Conservation (phyloP, 2,797 vertebrate genomes). For the Acipenser transmontanus region DNA sequence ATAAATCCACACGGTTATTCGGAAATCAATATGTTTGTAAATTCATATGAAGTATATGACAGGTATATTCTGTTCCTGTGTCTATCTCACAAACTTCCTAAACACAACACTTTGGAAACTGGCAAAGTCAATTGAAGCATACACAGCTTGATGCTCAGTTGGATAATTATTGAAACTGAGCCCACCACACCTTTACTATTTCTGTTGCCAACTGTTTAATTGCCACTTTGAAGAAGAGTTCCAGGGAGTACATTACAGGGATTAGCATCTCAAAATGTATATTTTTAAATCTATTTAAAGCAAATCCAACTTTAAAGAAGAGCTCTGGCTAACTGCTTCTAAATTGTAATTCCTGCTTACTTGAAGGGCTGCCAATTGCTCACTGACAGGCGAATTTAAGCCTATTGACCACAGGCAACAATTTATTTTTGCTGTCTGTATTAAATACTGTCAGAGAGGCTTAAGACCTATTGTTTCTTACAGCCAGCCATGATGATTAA, state of each 20-base stretch:
- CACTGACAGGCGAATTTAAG: conserved; percentile 56
- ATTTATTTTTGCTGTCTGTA: conserved; percentile 58
- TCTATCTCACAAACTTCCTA: too few species aligned
- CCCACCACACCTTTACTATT: background rate
- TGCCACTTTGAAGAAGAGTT: background rate
- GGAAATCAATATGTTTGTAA: too few species aligned
- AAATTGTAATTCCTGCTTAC: conserved; percentile 1
- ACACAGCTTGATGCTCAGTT: too few species aligned
- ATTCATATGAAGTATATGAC: too few species aligned
- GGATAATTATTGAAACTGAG: too few species aligned
- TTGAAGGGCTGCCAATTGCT: conserved; percentile 16
- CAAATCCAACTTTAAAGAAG: background rate
- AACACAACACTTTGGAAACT: too few species aligned
- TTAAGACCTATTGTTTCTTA: background rate
- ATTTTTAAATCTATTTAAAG: background rate
- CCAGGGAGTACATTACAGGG: background rate
- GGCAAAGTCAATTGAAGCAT: too few species aligned
- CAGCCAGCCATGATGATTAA: conserved; percentile 33
- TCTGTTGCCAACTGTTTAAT: background rate
- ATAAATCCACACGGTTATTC: too few species aligned
- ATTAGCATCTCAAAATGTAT: background rate
- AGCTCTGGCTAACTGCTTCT: background rate
- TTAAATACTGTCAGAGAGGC: background rate
- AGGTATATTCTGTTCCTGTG: too few species aligned
- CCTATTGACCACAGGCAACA: conserved; percentile 30